A percentile compares a stretch with the other conserved stretches of the same genome.
phyloP scores from a whole-genome alignment of 1,140 invertebrate species.

The Orchestia grillus region DNA sequence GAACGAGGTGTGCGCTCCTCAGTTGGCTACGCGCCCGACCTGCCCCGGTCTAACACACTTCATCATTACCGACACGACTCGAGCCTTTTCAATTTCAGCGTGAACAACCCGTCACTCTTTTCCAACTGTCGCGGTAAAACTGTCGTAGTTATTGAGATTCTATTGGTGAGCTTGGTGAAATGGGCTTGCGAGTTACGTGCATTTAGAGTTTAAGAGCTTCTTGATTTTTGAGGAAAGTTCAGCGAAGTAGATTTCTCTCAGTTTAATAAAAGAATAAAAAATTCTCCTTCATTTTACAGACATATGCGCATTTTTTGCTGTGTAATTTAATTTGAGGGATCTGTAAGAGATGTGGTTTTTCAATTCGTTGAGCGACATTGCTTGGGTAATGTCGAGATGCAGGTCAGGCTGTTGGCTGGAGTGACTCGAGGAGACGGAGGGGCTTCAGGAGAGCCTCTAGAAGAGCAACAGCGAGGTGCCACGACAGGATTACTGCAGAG shows the following conservation, averaged over 20 bases:
- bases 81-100: neutral
- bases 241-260: neutral
- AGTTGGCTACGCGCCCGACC: neutral
- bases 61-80: neutral
- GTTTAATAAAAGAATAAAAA: neutral
- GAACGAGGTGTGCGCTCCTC: no score
- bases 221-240: neutral
- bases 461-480: neutral
- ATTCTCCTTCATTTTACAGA: no score
- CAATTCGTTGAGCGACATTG: neutral
- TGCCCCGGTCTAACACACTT: neutral
- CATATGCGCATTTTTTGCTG: no score
- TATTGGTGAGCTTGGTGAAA: neutral
- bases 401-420: neutral
- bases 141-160: neutral
- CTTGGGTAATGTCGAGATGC: neutral
- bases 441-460: neutral
- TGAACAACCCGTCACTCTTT: neutral
- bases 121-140: neutral
- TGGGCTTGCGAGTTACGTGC: neutral
- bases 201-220: neutral
- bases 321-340: neutral
- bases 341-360: neutral
- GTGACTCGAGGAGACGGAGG: neutral
- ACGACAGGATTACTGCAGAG: conserved; percentile 23